These are phyloP conservation scores for Mesoligia furuncula DNA, from an alignment of 2,888 invertebrate species.

Conservation along the genomic window DNA sequence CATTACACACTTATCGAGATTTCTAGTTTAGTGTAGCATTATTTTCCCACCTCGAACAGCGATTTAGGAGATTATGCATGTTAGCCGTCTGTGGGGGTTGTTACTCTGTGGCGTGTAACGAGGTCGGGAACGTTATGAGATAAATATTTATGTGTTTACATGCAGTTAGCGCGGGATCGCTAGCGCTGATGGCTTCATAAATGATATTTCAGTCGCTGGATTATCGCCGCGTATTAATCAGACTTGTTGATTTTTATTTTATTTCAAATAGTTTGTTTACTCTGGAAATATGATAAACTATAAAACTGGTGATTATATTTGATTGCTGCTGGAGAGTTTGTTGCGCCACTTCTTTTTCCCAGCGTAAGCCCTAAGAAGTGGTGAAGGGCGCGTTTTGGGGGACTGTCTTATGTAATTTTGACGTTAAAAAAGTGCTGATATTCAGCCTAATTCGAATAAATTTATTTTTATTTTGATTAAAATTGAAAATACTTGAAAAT, in stretches of 20 bases:
- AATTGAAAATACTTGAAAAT: background rate
- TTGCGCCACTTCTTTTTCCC: background rate
- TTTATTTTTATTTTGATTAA: no score
- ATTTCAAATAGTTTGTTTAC: slow-evolving; percentile 35
- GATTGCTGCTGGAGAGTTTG: background rate
- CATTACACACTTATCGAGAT: no score
- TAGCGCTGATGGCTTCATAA: slow-evolving; percentile 63
- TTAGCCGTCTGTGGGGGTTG: slow-evolving; percentile 9
- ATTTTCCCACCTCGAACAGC: background rate
- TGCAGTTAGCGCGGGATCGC: slow-evolving; percentile 61
- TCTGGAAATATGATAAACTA: background rate
- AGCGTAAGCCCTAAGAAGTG: background rate
- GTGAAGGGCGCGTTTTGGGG: background rate
- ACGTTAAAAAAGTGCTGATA: no score
- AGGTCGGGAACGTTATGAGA: slow-evolving; percentile 60
- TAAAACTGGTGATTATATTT: background rate
- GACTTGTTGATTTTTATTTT: slow-evolving; percentile 55
- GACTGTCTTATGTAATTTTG: background rate
- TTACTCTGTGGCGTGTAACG: slow-evolving; percentile 51
- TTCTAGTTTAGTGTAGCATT: background rate
- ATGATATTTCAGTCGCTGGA: slow-evolving; percentile 60
- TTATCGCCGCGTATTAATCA: slow-evolving; percentile 55
- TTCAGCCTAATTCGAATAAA: no score
- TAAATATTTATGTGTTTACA: slow-evolving; percentile 70
- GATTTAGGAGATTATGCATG: background rate